Evolutionary conservation across 2,888 invertebrate genomes (phyloP).

Genomic region (Labia minor): DNA sequence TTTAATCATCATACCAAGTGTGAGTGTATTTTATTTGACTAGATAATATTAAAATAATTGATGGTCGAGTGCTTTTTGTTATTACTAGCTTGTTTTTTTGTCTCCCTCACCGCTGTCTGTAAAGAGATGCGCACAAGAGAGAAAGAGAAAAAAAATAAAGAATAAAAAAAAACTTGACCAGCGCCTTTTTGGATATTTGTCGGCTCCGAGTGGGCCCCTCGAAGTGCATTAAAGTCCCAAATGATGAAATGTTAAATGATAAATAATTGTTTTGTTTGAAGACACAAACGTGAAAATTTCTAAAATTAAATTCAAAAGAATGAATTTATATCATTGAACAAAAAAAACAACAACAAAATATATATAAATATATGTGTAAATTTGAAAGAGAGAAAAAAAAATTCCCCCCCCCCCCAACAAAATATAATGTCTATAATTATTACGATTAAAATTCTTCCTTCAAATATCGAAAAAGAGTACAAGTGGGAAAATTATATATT

Average conservation of each 20-base stretch:
- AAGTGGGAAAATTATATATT: no score
- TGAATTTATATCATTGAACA: background rate
- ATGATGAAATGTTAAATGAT: constrained; percentile 13
- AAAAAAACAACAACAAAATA: no score
- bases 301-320: background rate
- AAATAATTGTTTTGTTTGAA: background rate
- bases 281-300: background rate
- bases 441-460: no score
- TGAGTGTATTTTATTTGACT: constrained; percentile 5
- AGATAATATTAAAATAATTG: constrained; percentile 13
- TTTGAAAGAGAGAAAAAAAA: no score
- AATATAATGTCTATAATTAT: no score
- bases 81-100: background rate
- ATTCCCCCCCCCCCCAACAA: no score
- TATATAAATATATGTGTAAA: no score
- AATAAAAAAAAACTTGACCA: no score
- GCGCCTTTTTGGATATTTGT: background rate
- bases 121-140: background rate
- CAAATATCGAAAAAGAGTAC: no score
- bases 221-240: background rate
- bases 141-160: no score
- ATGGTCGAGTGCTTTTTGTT: constrained; percentile 1
- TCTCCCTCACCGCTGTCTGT: no score
- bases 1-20: background rate
- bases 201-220: background rate